phyloP scores from a whole-genome alignment of 2,888 invertebrate genomes.

The Sinelater perroti region DNA sequence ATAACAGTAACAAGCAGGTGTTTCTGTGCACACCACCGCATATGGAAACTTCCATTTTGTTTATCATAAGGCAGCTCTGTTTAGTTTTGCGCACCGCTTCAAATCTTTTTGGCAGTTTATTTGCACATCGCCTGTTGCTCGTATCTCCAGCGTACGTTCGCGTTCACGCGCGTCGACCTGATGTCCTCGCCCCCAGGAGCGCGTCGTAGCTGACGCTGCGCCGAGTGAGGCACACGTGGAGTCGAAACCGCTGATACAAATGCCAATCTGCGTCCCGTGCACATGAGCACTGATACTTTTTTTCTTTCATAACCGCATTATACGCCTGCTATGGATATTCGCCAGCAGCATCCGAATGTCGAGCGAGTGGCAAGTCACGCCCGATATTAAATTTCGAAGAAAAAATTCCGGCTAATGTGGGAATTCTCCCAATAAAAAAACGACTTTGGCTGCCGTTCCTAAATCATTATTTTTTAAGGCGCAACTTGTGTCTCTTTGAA shows the following conservation, averaged over 20 bases:
- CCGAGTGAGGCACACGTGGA: conserved; percentile 21
- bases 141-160: conserved; percentile 7
- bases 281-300: conserved; percentile 16
- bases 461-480: too few relatives aligned
- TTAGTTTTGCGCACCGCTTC: too few relatives aligned
- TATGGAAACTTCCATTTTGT: too few relatives aligned
- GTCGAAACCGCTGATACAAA: conserved; percentile 27
- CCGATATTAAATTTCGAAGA: too few relatives aligned
- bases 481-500: too few relatives aligned
- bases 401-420: too few relatives aligned
- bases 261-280: conserved; percentile 15
- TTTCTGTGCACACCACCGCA: too few relatives aligned
- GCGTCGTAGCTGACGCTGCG: conserved; percentile 18
- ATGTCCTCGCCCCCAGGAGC: not conserved
- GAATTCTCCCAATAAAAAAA: too few relatives aligned
- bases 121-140: conserved; percentile 18
- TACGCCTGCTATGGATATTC: not conserved
- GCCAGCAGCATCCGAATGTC: too few relatives aligned
- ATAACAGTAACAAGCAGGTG: too few relatives aligned
- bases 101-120: not conserved
- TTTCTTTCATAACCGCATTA: conserved; percentile 13
- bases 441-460: too few relatives aligned
- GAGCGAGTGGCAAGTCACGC: conserved; percentile 1
- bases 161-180: conserved; percentile 6
- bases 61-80: too few relatives aligned